phyloP scores from a whole-genome alignment of 2,797 vertebrate species.

The Hafferia zeledoni region DNA sequence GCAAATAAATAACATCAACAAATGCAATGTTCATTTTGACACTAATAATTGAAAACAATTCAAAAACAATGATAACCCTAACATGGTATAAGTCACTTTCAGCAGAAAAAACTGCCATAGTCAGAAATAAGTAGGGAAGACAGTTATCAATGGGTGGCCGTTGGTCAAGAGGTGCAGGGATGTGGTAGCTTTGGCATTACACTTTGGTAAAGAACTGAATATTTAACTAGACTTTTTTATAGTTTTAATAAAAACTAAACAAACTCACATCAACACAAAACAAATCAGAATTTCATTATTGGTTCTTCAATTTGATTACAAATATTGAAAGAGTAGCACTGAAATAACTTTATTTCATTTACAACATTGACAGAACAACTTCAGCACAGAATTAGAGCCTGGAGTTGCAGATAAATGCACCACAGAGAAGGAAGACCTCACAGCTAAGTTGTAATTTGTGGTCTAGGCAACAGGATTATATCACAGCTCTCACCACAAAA shows the following conservation, averaged over 20 bases:
- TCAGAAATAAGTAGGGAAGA: neutral
- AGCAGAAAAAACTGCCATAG: neutral
- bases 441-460: neutral
- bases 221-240: neutral
- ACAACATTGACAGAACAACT: no score
- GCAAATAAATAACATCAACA: neutral
- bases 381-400: no score
- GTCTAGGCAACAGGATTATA: neutral
- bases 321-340: no score
- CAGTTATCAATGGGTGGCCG: accelerated
- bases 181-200: neutral
- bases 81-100: neutral
- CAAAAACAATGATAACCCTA: neutral
- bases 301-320: no score
- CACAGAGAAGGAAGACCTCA: neutral
- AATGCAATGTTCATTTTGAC: neutral
- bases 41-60: neutral
- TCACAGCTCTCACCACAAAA: neutral
- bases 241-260: neutral
- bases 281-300: no score
- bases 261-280: no score
- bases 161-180: neutral
- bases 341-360: no score
- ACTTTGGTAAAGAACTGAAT: neutral
- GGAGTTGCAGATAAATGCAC: no score